These are phyloP conservation scores for Nysson spinosus DNA, from an alignment of 2,888 invertebrate genomes.

Conservation along the genomic window DNA sequence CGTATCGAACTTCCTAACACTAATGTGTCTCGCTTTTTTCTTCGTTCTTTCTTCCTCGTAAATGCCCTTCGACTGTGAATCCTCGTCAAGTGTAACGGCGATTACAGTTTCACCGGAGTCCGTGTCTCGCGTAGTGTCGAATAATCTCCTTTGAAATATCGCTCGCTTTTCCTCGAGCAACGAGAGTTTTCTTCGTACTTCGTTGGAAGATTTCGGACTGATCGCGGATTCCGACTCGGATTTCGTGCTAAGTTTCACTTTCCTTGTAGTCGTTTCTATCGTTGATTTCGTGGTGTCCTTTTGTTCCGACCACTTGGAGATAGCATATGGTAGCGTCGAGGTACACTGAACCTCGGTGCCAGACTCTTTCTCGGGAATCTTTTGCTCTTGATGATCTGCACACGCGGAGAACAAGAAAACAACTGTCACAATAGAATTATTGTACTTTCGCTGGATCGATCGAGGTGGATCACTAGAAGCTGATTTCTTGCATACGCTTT, in stretches of 20 bases:
- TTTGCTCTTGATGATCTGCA: constrained; percentile 30
- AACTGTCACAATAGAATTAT: no score
- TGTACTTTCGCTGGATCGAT: no score
- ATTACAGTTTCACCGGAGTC: constrained; percentile 67
- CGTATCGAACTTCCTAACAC: constrained; percentile 71
- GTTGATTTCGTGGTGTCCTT: constrained; percentile 9
- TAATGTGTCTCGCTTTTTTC: constrained; percentile 65
- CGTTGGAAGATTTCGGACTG: constrained; percentile 57
- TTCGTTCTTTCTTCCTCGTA: constrained; percentile 16
- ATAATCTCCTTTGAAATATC: constrained; percentile 67
- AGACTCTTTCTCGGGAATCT: constrained; percentile 12
- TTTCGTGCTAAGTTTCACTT: constrained; percentile 54
- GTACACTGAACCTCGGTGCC: constrained; percentile 55
- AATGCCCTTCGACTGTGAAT: constrained; percentile 6
- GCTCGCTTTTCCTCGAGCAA: constrained; percentile 71
- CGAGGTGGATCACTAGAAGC: no score
- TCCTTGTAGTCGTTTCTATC: constrained; percentile 12
- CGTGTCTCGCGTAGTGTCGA: constrained; percentile 60
- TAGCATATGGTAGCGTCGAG: constrained; percentile 79
- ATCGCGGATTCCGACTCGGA: constrained; percentile 61
- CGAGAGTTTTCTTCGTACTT: constrained; percentile 66
- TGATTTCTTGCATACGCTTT: no score
- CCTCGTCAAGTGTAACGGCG: constrained; percentile 56
- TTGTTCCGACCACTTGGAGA: constrained; percentile 78
- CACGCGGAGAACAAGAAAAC: constrained; percentile 3